Evolutionary conservation across 2,797 vertebrate genomes (phyloP).

Genomic region (Hafferia zeledoni): DNA sequence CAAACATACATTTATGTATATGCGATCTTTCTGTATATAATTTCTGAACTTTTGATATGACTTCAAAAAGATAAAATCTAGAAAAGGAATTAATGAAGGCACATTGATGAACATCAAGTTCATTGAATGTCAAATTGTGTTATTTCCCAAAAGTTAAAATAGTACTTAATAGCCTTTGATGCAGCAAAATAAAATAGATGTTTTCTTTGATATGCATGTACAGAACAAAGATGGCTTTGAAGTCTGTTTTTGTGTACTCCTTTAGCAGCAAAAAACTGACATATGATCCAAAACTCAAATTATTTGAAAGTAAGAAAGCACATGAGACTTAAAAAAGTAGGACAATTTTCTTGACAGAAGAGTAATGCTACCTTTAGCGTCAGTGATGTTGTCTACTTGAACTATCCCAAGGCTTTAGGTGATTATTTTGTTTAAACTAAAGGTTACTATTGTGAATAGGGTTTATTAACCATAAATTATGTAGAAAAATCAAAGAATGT

Average conservation of each 20-base stretch:
- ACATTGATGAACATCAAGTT: constrained; percentile 67
- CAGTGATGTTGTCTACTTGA: constrained; percentile 14
- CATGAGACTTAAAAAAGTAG: constrained; percentile 58
- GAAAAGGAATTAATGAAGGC: constrained; percentile 77
- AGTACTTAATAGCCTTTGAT: constrained; percentile 78
- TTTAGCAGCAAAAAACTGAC: constrained; percentile 48
- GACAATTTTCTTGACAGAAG: constrained; percentile 25
- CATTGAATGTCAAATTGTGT: constrained; percentile 71
- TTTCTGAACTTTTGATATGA: constrained; percentile 80
- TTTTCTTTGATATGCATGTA: constrained; percentile 69
- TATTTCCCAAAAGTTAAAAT: constrained; percentile 78
- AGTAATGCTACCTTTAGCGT: neutral
- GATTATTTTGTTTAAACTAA: neutral
- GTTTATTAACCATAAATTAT: neutral
- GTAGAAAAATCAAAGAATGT: neutral
- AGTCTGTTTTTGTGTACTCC: constrained; percentile 58
- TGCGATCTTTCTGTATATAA: constrained; percentile 42
- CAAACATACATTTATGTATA: neutral
- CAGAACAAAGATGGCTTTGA: constrained; percentile 66
- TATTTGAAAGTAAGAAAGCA: constrained; percentile 37
- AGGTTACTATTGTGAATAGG: neutral
- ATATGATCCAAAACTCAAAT: constrained; percentile 39
- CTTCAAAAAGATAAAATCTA: constrained; percentile 75
- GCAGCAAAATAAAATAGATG: constrained; percentile 69
- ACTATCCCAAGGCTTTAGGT: neutral